Percentiles rank a stretch among this genome's conserved stretches.
phyloP scores from a whole-genome alignment of 2,888 invertebrate species.

The Corbicula japonica region DNA sequence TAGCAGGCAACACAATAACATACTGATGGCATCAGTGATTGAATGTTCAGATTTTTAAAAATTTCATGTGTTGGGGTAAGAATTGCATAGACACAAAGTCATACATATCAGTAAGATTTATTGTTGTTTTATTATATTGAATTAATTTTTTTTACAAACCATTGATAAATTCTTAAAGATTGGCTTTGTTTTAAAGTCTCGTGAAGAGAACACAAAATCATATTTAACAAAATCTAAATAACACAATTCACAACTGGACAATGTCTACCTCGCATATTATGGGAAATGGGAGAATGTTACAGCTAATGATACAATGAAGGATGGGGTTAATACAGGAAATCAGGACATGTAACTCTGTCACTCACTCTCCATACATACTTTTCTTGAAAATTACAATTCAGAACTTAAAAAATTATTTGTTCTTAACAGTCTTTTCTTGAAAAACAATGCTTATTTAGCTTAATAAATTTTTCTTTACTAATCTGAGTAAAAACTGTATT shows the following conservation, averaged over 20 bases:
- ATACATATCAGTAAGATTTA: conserved; percentile 37
- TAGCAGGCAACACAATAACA: too few species aligned
- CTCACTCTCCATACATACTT: too few species aligned
- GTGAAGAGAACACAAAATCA: conserved; percentile 15
- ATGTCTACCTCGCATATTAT: not conserved
- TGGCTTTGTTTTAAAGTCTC: conserved; percentile 27
- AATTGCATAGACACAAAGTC: not conserved
- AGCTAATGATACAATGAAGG: not conserved
- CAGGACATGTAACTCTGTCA: not conserved
- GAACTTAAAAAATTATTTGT: too few species aligned
- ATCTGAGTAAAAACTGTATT: too few species aligned
- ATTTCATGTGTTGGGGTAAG: too few species aligned
- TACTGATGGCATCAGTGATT: too few species aligned
- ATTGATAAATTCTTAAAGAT: conserved; percentile 24
- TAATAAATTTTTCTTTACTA: too few species aligned
- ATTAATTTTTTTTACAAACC: conserved; percentile 27
- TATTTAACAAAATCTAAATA: conserved; percentile 20
- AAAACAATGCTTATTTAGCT: too few species aligned
- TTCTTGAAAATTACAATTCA: too few species aligned
- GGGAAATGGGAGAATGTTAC: not conserved
- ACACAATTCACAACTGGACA: conserved; percentile 15
- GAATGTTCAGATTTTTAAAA: too few species aligned
- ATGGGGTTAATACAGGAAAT: not conserved
- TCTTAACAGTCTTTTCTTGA: too few species aligned
- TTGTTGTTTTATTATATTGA: conserved; percentile 25